These are phyloP conservation scores for Eristalis intricaria DNA, from an alignment of 2,888 invertebrate species.

Conservation along the genomic window DNA sequence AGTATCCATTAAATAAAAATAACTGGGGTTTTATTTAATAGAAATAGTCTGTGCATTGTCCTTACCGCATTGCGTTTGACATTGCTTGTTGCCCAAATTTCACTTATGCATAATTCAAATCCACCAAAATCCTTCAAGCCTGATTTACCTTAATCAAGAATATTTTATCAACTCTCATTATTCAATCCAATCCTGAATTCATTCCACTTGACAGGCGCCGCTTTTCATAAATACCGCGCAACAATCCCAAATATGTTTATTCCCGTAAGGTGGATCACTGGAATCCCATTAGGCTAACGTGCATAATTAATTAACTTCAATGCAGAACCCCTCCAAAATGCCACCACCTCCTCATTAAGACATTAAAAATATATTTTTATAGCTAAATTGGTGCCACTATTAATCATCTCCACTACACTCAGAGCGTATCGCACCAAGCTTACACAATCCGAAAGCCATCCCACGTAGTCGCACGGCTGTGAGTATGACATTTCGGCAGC, in stretches of 20 bases:
- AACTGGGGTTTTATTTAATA: too few species aligned
- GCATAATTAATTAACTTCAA: conserved; percentile 60
- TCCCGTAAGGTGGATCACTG: conserved; percentile 31
- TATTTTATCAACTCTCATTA: not conserved
- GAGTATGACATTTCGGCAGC: conserved; percentile 48
- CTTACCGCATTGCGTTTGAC: too few species aligned
- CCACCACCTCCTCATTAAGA: conserved; percentile 36
- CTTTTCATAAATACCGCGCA: conserved; percentile 42
- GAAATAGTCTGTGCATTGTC: too few species aligned
- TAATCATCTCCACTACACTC: conserved; percentile 48
- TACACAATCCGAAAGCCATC: conserved; percentile 20
- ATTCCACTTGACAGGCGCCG: conserved; percentile 13
- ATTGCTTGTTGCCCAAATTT: too few species aligned
- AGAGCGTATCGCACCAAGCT: not conserved
- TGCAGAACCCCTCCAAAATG: not conserved
- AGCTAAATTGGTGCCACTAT: conserved; percentile 54
- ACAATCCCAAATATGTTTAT: conserved; percentile 13
- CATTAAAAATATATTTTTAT: conserved; percentile 59
- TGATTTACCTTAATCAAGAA: not conserved
- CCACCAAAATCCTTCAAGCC: not conserved
- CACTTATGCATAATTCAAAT: not conserved
- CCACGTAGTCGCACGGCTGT: not conserved
- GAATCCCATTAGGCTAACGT: conserved; percentile 35
- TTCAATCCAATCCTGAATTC: not conserved
- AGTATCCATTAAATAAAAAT: too few species aligned